Base-by-base conservation (phyloP, 1,140 invertebrate genomes). In the Leptinotarsa defecta region DNA sequence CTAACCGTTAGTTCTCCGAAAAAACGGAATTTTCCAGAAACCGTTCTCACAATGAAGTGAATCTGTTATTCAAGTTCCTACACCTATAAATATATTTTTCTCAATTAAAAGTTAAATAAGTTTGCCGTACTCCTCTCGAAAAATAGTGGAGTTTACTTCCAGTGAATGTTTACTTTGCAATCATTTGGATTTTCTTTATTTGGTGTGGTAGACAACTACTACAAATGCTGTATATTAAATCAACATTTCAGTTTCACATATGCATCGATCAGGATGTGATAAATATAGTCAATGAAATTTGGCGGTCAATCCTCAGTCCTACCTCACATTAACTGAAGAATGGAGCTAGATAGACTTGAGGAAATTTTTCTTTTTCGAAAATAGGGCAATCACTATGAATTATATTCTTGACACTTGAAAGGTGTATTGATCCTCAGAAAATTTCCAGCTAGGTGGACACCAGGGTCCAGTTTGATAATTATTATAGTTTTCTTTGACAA, bases 21-120 rank as follows among this genome's bases (percentile, higher is more conserved):
- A 43, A 43, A 43, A 43, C 34, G 34, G 11, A 43, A 43, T 43
- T 11, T 43, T 43, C 34, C 34, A 43, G 34, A 43, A 43, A 43
- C 34, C 8, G 8, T 43, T 43, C 34, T 11, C 8, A 43, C 34
- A 43, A 43, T 43, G 34, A 43, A 43, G 61, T 17, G 20, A 62
- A 62, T 62, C 0, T n/a, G 61, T 62, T 62, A 62, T n/a, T 15
- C 61, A 15, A 4, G 11, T 20, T n/a, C 61, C 61, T 6, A 3
- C 61, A 19, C 3, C 61, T 62, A 62, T 62, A 62, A 62, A 62
- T 62, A 62, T 62, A 62, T 62, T 62, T 17, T 62, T 62, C 3
- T 20, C 61, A 62, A 62, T 62, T 62, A 62, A 62, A 62, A 62
- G 61, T 62, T 62, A 20, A 62, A 62, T 62, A 62, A 62, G 17